These are phyloP conservation scores for Scaptomyza montana DNA, from an alignment of 1,140 invertebrate genomes.

Conservation along the genomic window DNA sequence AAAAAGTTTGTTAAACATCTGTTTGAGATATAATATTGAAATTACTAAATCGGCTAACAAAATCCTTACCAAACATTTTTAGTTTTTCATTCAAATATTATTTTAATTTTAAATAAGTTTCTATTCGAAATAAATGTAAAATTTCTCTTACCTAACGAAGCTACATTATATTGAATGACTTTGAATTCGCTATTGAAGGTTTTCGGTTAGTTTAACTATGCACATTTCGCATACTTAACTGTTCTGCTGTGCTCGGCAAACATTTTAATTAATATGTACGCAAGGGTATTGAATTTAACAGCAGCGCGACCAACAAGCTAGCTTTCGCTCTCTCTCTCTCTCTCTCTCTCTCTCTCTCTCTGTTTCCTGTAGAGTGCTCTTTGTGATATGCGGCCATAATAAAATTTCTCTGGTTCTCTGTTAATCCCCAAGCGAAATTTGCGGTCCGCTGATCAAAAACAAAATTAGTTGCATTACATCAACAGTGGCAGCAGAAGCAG, in stretches of 20 bases:
- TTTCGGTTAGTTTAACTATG: too few relatives aligned
- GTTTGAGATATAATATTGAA: too few relatives aligned
- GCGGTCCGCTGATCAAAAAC: constrained; percentile 36
- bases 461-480: constrained; percentile 47
- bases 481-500: constrained; percentile 16
- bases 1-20: too few relatives aligned
- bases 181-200: too few relatives aligned
- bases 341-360: background rate
- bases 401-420: constrained; percentile 17
- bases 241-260: background rate
- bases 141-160: too few relatives aligned
- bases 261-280: background rate
- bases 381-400: constrained; percentile 12
- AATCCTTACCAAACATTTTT: too few relatives aligned
- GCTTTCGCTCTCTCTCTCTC: background rate
- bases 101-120: too few relatives aligned
- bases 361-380: background rate
- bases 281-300: constrained; percentile 2
- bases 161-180: too few relatives aligned
- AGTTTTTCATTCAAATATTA: too few relatives aligned
- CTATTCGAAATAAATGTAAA: too few relatives aligned
- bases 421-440: constrained; percentile 32
- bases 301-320: background rate
- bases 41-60: too few relatives aligned
- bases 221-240: background rate